These are phyloP conservation scores for Cephus spinipes DNA, from an alignment of 2,888 invertebrate species.

Conservation along the genomic window DNA sequence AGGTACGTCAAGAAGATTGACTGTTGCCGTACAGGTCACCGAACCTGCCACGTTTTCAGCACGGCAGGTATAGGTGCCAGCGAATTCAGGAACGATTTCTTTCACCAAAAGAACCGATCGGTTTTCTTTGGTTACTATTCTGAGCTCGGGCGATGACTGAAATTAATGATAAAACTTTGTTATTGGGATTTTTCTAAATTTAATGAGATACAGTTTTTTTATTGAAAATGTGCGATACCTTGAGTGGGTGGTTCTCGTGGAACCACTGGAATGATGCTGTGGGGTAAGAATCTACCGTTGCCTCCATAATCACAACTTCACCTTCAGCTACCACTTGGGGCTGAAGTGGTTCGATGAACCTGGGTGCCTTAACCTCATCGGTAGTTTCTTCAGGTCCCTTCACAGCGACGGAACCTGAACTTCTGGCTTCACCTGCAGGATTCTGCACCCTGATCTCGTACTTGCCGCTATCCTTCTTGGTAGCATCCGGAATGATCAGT, in stretches of 20 bases:
- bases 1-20: slow-evolving; percentile 73
- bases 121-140: slow-evolving; percentile 81
- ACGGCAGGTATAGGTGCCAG: slow-evolving; percentile 85
- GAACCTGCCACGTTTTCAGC: slow-evolving; percentile 92
- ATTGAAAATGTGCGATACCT: slow-evolving; percentile 52
- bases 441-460: slow-evolving; percentile 89
- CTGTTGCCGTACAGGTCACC: slow-evolving; percentile 84
- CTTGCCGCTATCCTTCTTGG: slow-evolving; percentile 84
- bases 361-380: slow-evolving; percentile 76
- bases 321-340: slow-evolving; percentile 79
- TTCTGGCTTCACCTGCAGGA: slow-evolving; percentile 80
- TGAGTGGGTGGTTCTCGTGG: slow-evolving; percentile 78
- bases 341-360: slow-evolving; percentile 78
- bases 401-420: slow-evolving; percentile 86
- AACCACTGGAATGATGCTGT: slow-evolving; percentile 90
- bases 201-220: background rate
- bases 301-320: slow-evolving; percentile 84
- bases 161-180: slow-evolving; percentile 21
- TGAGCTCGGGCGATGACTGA: slow-evolving; percentile 75
- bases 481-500: slow-evolving; percentile 75
- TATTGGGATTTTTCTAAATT: background rate
- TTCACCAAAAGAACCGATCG: slow-evolving; percentile 84
- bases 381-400: slow-evolving; percentile 71
- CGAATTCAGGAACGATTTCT: slow-evolving; percentile 76
- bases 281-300: slow-evolving; percentile 81